phyloP scores from a whole-genome alignment of 1,140 invertebrate genomes.

The Dendroctonus ponderosae region DNA sequence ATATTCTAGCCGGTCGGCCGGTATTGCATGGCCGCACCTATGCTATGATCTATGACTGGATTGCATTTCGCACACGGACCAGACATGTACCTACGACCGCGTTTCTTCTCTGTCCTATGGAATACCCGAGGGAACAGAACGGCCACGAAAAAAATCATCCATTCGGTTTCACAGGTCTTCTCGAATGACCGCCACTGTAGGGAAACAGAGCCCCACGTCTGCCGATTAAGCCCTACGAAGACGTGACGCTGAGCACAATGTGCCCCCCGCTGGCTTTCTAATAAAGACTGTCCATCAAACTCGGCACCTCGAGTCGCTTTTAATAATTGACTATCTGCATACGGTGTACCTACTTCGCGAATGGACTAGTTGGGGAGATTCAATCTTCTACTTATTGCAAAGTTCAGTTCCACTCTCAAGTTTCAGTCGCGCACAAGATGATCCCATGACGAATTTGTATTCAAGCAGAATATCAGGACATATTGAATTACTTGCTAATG shows the following conservation, averaged over 20 bases:
- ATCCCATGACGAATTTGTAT: no score
- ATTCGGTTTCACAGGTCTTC: no score
- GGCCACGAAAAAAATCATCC: no score
- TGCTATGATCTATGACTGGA: constrained; percentile 21
- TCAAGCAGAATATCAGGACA: no score
- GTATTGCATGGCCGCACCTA: constrained; percentile 17
- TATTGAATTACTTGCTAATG: no score
- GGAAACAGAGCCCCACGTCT: constrained; percentile 19
- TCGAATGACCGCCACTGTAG: constrained; percentile 7
- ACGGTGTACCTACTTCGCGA: not conserved
- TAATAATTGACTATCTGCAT: constrained; percentile 41
- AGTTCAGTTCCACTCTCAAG: no score
- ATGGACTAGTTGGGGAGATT: not conserved
- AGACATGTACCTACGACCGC: no score
- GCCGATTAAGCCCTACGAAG: constrained; percentile 26
- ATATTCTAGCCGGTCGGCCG: constrained; percentile 5
- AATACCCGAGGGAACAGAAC: no score
- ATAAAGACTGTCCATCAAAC: constrained; percentile 40
- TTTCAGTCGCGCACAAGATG: no score
- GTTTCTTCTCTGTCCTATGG: no score
- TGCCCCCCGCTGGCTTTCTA: constrained; percentile 40
- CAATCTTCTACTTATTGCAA: not conserved
- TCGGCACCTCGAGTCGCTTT: constrained; percentile 39
- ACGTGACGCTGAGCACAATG: constrained; percentile 35
- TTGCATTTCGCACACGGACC: constrained; percentile 14